phyloP scores from a whole-genome alignment of 2,888 invertebrate species.

The Acanthosepion pharaonis region DNA sequence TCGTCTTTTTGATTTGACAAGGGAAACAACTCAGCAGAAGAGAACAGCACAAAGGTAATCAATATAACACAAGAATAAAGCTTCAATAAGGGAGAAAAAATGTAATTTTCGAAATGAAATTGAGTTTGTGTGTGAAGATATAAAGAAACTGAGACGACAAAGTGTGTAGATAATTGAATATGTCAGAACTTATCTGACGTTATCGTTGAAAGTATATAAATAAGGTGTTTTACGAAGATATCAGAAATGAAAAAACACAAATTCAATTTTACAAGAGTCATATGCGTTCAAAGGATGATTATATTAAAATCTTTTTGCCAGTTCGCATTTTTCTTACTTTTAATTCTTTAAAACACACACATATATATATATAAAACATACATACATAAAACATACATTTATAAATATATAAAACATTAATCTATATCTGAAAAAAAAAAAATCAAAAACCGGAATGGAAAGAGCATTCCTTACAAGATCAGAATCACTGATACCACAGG shows the following conservation, averaged over 20 bases:
- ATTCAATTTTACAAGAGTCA: slow-evolving; percentile 20
- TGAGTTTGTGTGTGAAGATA: slow-evolving; percentile 33
- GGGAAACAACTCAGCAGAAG: slow-evolving; percentile 5
- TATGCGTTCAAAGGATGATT: slow-evolving; percentile 20
- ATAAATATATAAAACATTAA: not conserved
- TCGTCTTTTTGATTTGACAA: not conserved
- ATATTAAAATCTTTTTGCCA: not conserved
- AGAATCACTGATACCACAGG: not conserved
- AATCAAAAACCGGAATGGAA: not conserved
- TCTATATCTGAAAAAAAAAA: not conserved
- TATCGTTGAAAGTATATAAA: not conserved
- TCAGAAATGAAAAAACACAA: not conserved
- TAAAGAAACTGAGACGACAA: slow-evolving; percentile 18
- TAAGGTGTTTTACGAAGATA: not conserved
- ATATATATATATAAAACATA: too few relatives aligned
- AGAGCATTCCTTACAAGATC: not conserved
- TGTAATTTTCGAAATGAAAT: slow-evolving; percentile 23
- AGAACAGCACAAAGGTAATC: not conserved
- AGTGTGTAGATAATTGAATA: slow-evolving; percentile 10
- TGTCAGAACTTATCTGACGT: not conserved
- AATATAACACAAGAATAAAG: not conserved
- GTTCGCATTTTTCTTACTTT: not conserved
- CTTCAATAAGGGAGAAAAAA: not conserved
- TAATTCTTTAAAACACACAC: not conserved
- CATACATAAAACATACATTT: too few relatives aligned